Conservation (phyloP, 2,888 invertebrate genomes). For the Temnothorax ravouxi region DNA sequence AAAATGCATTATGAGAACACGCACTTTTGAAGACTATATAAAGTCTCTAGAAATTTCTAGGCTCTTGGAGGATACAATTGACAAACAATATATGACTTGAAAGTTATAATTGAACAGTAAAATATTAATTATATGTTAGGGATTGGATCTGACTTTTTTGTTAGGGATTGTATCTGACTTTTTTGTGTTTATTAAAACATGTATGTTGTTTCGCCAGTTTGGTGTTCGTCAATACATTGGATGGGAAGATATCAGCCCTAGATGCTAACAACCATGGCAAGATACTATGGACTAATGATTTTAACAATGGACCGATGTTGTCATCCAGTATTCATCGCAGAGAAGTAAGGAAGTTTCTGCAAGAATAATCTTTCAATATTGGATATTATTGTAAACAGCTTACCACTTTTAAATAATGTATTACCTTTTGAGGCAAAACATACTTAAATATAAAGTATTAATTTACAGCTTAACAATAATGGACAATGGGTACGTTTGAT, state of each 20-base stretch:
- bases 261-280: conserved; percentile 89
- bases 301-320: conserved; percentile 92
- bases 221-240: conserved; percentile 95
- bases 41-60: too few species aligned
- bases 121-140: not conserved
- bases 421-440: not conserved
- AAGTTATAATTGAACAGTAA: not conserved
- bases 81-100: too few species aligned
- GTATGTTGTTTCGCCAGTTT: conserved; percentile 87
- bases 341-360: conserved; percentile 88
- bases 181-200: conserved; percentile 5
- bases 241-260: conserved; percentile 95
- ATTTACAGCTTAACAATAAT: conserved; percentile 91
- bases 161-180: not conserved
- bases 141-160: not conserved
- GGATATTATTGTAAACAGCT: conserved; percentile 20
- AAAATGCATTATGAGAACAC: not conserved
- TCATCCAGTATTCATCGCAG: conserved; percentile 96
- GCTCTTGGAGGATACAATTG: too few species aligned
- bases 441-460: not conserved
- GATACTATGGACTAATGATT: conserved; percentile 93
- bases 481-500: conserved; percentile 96
- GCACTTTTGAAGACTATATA: too few species aligned
- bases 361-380: conserved; percentile 24
- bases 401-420: not conserved